Evolutionary conservation across 53 echinoderm and acorn worm species (phyloP), one percentile per base, ranked within the genome.

Genomic region (Crossaster papposus): DNA sequence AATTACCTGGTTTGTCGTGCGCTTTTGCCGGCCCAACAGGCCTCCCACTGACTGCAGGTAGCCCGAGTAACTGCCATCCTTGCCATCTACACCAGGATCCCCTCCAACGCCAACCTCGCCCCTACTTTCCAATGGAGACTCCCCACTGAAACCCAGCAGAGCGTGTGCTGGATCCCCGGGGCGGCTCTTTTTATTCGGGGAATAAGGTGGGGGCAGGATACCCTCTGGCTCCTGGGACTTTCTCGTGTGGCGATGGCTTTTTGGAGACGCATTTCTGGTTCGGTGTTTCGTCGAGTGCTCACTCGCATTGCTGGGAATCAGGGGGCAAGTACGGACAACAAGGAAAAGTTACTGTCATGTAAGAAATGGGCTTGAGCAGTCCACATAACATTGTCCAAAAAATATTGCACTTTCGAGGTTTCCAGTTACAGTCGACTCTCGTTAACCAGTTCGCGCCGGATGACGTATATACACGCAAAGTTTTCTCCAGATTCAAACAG

Each of bases 221-320:
- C 83, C 82, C 8, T 12, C 38, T 63, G 82, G 37, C 33, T 7
- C 44, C 2, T 36, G 34, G 14, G 62, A n/a, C 24, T 70, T 64
- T 88, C 36, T 51, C 0, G 34, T 85, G 74, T 2, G 83, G 36
- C 51, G 64, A 29, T 51, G 88, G 44, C 78, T 88, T n/a, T 23
- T 24, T 0, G 77, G 78, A 36, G 83, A 68, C 28, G 62, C 10
- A 22, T 26, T 72, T 34, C 37, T 73, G 2, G 88, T 30, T 12
- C 64, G 58, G 37, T 90, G 90, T 64, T 76, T 90, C 12, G 76
- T 58, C 11, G 90, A 90, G 73, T 77, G 82, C 64, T 90, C 90
- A 83, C 82, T 82, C 10, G 31, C 38, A 53, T 70, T 72, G 52
- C 84, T 84, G 18, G 10, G 28, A 70, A 35, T 36, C 34, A 35